Conservation (phyloP, 2,797 vertebrate genomes). For the Falco novaeseelandiae region DNA sequence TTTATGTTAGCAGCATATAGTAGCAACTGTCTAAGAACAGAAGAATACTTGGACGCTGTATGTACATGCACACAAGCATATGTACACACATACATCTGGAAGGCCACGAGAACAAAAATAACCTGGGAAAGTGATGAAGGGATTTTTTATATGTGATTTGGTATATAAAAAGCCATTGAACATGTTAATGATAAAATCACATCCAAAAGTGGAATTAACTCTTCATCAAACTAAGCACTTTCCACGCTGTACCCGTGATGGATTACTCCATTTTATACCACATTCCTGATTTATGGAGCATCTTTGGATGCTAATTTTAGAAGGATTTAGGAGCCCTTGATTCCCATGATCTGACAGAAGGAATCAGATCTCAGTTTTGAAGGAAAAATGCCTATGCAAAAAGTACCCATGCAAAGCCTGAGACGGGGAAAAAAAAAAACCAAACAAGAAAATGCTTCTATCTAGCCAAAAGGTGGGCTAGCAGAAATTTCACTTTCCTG, state of each 20-base stretch:
- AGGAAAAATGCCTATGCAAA: background rate
- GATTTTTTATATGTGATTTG: background rate
- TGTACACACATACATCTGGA: background rate
- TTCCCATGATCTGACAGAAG: background rate
- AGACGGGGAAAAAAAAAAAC: no score
- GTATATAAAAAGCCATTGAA: background rate
- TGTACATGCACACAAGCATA: conserved; percentile 15
- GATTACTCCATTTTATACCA: background rate
- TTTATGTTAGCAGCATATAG: conserved; percentile 61
- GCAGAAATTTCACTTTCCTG: background rate
- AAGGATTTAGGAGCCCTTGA: background rate
- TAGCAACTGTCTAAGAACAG: conserved; percentile 46
- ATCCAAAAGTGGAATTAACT: background rate
- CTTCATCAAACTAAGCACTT: background rate
- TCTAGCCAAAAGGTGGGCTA: background rate
- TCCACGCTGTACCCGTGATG: background rate
- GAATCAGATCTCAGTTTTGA: background rate
- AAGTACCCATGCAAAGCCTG: background rate
- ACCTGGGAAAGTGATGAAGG: background rate
- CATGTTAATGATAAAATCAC: background rate
- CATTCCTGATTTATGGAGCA: background rate
- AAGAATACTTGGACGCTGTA: background rate
- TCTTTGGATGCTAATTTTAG: background rate
- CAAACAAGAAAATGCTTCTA: background rate
- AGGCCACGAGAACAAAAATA: conserved; percentile 18